Evolutionary conservation across 1,140 invertebrate genomes (phyloP).

Genomic region (Drosophila truncata): DNA sequence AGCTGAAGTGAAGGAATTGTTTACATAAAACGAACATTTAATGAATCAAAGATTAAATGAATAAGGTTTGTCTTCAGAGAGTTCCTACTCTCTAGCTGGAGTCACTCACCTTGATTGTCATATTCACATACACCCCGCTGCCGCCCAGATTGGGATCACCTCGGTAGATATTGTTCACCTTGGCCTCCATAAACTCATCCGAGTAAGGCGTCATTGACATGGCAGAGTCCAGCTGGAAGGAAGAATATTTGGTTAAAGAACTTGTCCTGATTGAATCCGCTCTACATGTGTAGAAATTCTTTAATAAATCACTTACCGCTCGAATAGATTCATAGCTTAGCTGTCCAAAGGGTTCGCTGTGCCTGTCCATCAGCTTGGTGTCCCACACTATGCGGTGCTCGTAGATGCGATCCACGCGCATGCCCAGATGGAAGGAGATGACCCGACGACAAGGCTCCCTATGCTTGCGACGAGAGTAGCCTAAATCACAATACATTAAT

Average conservation of each 20-base stretch:
- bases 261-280: not conserved
- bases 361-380: conserved; percentile 89
- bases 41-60: too few species aligned
- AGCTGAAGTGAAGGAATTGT: conserved; percentile 36
- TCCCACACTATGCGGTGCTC: conserved; percentile 92
- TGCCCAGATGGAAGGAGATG: conserved; percentile 91
- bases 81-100: not conserved
- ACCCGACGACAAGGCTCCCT: conserved; percentile 92
- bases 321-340: conserved; percentile 93
- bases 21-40: too few species aligned
- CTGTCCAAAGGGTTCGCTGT: conserved; percentile 92
- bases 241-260: not conserved
- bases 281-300: not conserved
- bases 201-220: conserved; percentile 96
- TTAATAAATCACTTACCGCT: conserved; percentile 88
- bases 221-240: conserved; percentile 92
- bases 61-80: too few species aligned
- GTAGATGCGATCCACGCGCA: conserved; percentile 93
- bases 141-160: conserved; percentile 89
- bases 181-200: conserved; percentile 92
- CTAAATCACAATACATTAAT: conserved; percentile 67
- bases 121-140: conserved; percentile 92
- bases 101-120: conserved; percentile 89
- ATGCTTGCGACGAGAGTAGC: conserved; percentile 92
- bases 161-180: conserved; percentile 93